Conservation (phyloP, 2,888 invertebrate species). For the Kuschelorhynchus macadamiae region DNA sequence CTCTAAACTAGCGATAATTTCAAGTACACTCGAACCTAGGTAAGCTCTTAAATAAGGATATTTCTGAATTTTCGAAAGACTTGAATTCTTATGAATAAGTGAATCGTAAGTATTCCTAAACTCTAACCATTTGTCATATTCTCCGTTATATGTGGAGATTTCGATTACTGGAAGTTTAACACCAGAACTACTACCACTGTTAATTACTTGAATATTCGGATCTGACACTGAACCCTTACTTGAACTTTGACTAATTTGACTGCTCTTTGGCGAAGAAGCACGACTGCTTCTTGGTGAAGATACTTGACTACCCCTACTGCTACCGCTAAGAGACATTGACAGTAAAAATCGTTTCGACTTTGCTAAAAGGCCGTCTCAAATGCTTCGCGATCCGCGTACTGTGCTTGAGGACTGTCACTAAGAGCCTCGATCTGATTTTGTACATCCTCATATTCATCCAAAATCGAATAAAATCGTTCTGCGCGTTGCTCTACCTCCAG, state of each 20-base stretch:
- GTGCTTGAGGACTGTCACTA: background rate
- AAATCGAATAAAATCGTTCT: background rate
- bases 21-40: constrained; percentile 13
- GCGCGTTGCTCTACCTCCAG: background rate
- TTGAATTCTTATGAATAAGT: constrained; percentile 37
- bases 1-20: constrained; percentile 36
- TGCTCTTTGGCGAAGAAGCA: no score
- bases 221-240: background rate
- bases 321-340: no score
- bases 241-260: no score
- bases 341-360: background rate
- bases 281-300: no score
- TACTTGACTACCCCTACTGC: no score
- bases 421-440: background rate
- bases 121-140: constrained; percentile 31
- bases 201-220: no score
- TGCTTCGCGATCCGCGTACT: background rate
- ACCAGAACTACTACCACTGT: background rate
- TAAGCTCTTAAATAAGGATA: constrained; percentile 34
- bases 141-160: constrained; percentile 16
- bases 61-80: constrained; percentile 20
- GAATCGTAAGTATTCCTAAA: constrained; percentile 33
- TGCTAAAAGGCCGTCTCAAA: background rate
- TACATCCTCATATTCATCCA: background rate
- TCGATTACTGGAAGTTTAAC: background rate